These are phyloP conservation scores for Hylia prasina DNA, from an alignment of 2,113 vertebrate genomes.

Conservation along the genomic window DNA sequence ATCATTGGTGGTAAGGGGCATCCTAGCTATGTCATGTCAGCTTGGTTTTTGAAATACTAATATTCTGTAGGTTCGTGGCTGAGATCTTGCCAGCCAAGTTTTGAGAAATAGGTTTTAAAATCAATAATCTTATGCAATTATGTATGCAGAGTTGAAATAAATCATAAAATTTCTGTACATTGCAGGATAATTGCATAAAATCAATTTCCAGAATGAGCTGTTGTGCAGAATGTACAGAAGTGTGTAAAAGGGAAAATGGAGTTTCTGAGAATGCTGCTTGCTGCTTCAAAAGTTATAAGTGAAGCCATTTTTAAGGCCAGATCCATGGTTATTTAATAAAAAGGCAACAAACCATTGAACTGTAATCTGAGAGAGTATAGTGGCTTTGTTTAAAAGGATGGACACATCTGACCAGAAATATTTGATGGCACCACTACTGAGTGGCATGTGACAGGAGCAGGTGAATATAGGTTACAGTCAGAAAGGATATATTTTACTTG, in stretches of 20 bases:
- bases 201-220: background rate
- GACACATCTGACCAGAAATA: background rate
- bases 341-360: background rate
- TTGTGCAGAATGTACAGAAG: background rate
- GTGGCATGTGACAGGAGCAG: background rate
- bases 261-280: background rate
- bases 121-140: background rate
- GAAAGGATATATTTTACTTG: background rate
- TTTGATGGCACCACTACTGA: background rate
- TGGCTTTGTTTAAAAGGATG: background rate
- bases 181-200: background rate
- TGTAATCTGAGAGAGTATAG: background rate
- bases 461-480: background rate
- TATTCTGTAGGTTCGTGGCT: background rate
- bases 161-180: background rate
- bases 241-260: background rate
- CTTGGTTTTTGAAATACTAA: background rate
- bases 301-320: background rate
- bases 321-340: background rate
- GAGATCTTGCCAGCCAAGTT: background rate
- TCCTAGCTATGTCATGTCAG: fast-evolving
- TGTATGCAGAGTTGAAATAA: background rate
- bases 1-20: background rate
- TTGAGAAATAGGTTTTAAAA: background rate
- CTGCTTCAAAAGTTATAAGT: background rate